Evolutionary conservation across 2,113 vertebrate species (phyloP), one percentile per base, ranked within the genome.

Genomic region (Zosterops japonicus): DNA sequence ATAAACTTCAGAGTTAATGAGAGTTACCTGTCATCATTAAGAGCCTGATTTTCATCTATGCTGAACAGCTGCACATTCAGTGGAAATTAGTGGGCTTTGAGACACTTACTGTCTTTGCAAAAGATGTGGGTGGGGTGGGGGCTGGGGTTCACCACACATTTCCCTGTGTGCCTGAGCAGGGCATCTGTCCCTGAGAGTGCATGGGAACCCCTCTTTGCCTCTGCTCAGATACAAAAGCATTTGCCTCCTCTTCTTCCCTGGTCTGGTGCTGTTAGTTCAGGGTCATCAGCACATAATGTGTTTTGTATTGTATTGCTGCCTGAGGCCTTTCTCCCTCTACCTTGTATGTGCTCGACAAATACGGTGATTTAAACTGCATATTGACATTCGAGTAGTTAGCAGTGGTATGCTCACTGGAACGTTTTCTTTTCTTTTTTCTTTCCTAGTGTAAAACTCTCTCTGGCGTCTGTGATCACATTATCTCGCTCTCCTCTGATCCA

Each of bases 381-480:
- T 39, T 57, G 41, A 72, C 35, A 41, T 6, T 8, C 2, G 3
- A 69, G 41, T 35, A 55, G 21, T 52, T 78, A 68, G 17, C 28
- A 72, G 7, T 27, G 11, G 4, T 46, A 18, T 50, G 23, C 50
- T 77, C 52, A 47, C 77, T 74, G 25, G 71, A 69, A 67, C 31
- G 2, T 70, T 83, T 76, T 61, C 1, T 71, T 61, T 85, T 69
- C 3, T 71, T 83, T 87, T 87, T 82, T 93, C 63, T 85, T 95
- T 95, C 80, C 78, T 92, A 98, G 98, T 98, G 98, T 96, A 98
- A 98, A 97, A 98, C 98, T 71, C 98, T 98, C 76, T 98, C 98
- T 92, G 97, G 98, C 1, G 98, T 98, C 80, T 98, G 98, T 96
- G 98, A 98, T 88, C 98, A 98, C 83, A 98, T 98, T 87, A 98